Evolutionary conservation across 2,113 vertebrate genomes (phyloP), one percentile per base, ranked within the genome.

Genomic region (Monopterus albus): DNA sequence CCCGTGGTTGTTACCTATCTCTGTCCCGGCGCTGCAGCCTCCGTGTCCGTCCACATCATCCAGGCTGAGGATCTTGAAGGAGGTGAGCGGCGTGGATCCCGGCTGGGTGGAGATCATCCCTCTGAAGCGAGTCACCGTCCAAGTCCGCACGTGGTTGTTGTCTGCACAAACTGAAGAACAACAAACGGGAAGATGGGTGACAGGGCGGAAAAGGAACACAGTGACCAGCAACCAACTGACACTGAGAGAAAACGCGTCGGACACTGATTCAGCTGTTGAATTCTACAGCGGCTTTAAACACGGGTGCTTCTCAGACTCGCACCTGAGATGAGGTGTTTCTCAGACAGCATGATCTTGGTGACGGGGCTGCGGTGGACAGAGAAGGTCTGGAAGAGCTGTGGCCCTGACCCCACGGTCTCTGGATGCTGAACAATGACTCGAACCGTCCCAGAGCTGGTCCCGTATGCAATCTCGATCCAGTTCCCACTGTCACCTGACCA

Each of bases 61-160:
- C 89, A 98, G 78, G 0, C 95, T 93, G 43, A 98, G 90, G 91
- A 98, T 92, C 84, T 96, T 96, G 78, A 98, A 98, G 60, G 96
- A 98, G 4, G 95, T 95, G 17, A 97, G 92, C 0, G 96, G 96
- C 0, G 95, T 98, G 35, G 96, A 96, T 1, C 96, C 96, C 0
- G 96, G 96, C 89, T 98, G 96, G 0, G 96, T 98, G 73, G 96
- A 98, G 67, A 98, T 97, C 96, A 96, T 97, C 10, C 96, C 95
- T 0, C 96, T 91, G 91, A 97, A 98, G 0, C 96, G 94, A 0
- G 96, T 97, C 87, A 98, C 96, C 0, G 96, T 97, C 96, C 96
- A 97, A 0, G 96, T 97, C 2, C 96, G 91, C 5, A 98, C 95
- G 0, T 98, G 96, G 87, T 97, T 96, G 90, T 96, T 96, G 74